A percentile compares a stretch with the other conserved stretches of the same genome.
phyloP scores from a whole-genome alignment of 2,888 invertebrate genomes.

The Corythucha ciliata region DNA sequence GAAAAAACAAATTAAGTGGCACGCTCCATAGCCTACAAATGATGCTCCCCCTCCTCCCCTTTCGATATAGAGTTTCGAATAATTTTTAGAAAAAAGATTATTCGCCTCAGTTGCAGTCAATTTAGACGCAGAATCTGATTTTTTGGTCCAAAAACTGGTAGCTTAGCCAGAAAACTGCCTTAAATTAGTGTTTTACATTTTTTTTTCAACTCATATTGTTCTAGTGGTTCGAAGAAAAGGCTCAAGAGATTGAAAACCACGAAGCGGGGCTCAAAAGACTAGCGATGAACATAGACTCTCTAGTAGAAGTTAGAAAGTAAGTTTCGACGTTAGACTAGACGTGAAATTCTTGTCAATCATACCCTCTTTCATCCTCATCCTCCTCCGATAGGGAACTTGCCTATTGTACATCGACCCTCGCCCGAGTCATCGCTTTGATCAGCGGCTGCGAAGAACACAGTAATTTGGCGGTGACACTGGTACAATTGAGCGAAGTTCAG shows the following conservation, averaged over 20 bases:
- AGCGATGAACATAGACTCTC: conserved; percentile 74
- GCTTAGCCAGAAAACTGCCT: too few species aligned
- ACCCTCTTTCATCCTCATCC: not conserved
- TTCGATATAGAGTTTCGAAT: too few species aligned
- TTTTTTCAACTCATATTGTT: conserved; percentile 35
- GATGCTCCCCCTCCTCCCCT: too few species aligned
- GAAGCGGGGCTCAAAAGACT: conserved; percentile 81
- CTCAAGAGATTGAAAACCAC: conserved; percentile 79
- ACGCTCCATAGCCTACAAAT: too few species aligned
- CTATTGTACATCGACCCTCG: conserved; percentile 66
- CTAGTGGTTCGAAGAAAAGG: conserved; percentile 98
- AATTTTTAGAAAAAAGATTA: too few species aligned
- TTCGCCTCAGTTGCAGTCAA: too few species aligned
- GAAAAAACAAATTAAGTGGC: too few species aligned
- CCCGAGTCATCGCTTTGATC: conserved; percentile 79
- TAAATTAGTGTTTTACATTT: too few species aligned
- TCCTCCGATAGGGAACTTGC: conserved; percentile 59
- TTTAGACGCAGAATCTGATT: too few species aligned
- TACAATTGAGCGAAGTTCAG: conserved; percentile 80
- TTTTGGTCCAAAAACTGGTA: too few species aligned
- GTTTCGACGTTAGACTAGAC: not conserved
- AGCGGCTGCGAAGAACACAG: conserved; percentile 90
- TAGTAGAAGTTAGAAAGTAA: conserved; percentile 63
- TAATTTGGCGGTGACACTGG: conserved; percentile 77
- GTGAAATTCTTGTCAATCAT: not conserved